A percentile compares a stretch with the other conserved stretches of the same genome.
These are phyloP conservation scores for Atta cephalotes DNA, from an alignment of 1,140 invertebrate genomes.

Conservation along the genomic window DNA sequence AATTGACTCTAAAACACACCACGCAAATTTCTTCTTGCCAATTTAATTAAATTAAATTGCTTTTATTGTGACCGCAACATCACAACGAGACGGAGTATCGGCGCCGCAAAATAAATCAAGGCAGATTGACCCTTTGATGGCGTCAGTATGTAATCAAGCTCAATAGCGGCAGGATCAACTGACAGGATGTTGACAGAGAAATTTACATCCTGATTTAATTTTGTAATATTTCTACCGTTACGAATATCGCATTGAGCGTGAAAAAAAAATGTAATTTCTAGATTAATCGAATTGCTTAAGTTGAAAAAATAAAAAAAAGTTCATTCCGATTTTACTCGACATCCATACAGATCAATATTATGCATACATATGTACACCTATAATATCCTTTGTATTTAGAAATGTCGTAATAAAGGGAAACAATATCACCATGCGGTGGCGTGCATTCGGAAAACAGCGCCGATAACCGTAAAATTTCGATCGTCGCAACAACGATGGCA, in stretches of 20 bases:
- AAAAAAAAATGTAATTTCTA: not conserved
- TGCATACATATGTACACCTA: not conserved
- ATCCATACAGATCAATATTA: not conserved
- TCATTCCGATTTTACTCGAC: not conserved
- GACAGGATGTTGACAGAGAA: conserved; percentile 12
- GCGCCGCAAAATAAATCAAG: conserved; percentile 42
- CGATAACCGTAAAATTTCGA: conserved; percentile 61
- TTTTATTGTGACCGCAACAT: conserved; percentile 56
- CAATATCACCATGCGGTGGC: conserved; percentile 21
- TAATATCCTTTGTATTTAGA: not conserved
- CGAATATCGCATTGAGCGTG: not conserved
- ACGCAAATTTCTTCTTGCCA: conserved; percentile 56
- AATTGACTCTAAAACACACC: conserved; percentile 38
- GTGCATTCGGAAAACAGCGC: conserved; percentile 29
- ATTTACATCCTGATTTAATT: conserved; percentile 51
- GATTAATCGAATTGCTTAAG: not conserved
- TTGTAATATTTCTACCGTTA: not conserved
- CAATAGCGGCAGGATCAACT: not conserved
- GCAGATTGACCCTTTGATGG: conserved; percentile 33
- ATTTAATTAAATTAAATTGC: conserved; percentile 73
- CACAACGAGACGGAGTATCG: conserved; percentile 5
- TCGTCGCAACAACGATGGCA: conserved; percentile 43
- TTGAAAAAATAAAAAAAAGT: not conserved
- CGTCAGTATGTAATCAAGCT: not conserved
- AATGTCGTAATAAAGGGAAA: conserved; percentile 21